A percentile compares a stretch with the other conserved stretches of the same genome.
Conservation (phyloP, 2,888 invertebrate species). For the Leptopterna dolabrata region DNA sequence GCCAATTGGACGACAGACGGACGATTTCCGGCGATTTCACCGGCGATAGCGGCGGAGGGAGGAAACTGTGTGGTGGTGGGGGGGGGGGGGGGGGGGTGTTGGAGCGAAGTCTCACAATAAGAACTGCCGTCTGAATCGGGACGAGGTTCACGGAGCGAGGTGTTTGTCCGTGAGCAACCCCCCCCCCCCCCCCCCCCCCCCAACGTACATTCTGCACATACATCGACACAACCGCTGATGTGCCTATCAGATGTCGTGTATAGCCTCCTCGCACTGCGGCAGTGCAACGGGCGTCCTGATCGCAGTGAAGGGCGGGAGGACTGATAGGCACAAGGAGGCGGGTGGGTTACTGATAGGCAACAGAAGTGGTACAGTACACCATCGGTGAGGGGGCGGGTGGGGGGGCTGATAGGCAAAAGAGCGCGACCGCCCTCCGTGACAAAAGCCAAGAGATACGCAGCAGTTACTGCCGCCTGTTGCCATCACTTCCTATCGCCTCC, state of each 20-base stretch:
- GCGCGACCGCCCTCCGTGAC: not conserved
- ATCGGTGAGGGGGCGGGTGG: not conserved
- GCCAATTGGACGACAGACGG: not conserved
- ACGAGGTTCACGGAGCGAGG: not conserved
- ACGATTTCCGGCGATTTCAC: not conserved
- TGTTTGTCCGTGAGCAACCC: not conserved
- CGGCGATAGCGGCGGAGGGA: not conserved
- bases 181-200: too few relatives aligned
- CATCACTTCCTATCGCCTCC: not conserved
- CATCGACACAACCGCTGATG: not conserved
- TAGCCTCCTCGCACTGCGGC: not conserved
- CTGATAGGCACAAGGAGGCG: not conserved
- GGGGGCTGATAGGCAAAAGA: not conserved
- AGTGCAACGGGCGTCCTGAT: not conserved
- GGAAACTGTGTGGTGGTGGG: not conserved
- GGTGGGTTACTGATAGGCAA: not conserved
- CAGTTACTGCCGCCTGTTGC: not conserved
- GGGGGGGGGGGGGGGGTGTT: not conserved
- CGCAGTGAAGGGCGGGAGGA: not conserved
- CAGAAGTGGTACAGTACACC: too few relatives aligned
- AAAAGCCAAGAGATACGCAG: slow-evolving; percentile 5
- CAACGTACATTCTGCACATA: too few relatives aligned
- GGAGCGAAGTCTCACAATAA: not conserved
- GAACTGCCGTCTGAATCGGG: not conserved
- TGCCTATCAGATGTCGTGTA: slow-evolving; percentile 26